These are phyloP conservation scores for Dryocosmus kuriphilus DNA, from an alignment of 2,888 invertebrate species.

Conservation along the genomic window DNA sequence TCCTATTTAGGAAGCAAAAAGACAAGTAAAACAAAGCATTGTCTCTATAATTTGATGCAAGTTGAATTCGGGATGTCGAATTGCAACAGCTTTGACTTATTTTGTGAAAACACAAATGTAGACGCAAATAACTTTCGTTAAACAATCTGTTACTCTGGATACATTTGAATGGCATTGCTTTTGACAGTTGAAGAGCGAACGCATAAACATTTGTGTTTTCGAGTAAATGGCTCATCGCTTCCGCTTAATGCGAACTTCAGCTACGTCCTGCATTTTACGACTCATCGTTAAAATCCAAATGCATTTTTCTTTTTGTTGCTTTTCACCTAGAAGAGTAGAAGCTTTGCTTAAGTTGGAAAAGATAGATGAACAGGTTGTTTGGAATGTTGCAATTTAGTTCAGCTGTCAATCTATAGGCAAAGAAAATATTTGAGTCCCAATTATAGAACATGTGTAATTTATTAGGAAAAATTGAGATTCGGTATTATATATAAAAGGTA, in stretches of 20 bases:
- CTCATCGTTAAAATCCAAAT: neutral
- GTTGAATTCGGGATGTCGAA: neutral
- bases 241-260: neutral
- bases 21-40: too few species aligned
- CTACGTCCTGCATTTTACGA: neutral
- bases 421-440: too few species aligned
- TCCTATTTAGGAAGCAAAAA: too few species aligned
- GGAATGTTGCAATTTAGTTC: neutral
- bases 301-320: neutral
- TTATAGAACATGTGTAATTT: too few species aligned
- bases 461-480: too few species aligned
- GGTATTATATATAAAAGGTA: too few species aligned
- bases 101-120: neutral
- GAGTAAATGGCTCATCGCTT: neutral
- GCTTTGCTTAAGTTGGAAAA: neutral
- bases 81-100: neutral
- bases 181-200: neutral
- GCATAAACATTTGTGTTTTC: neutral
- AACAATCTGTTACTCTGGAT: neutral
- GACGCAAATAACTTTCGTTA: neutral
- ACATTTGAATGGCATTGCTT: neutral
- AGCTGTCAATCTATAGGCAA: too few species aligned
- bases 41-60: too few species aligned
- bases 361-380: neutral
- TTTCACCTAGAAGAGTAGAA: neutral